Evolutionary conservation across 2,888 invertebrate genomes (phyloP), one percentile per base, ranked within the genome.

Genomic region (Beris morrisii): DNA sequence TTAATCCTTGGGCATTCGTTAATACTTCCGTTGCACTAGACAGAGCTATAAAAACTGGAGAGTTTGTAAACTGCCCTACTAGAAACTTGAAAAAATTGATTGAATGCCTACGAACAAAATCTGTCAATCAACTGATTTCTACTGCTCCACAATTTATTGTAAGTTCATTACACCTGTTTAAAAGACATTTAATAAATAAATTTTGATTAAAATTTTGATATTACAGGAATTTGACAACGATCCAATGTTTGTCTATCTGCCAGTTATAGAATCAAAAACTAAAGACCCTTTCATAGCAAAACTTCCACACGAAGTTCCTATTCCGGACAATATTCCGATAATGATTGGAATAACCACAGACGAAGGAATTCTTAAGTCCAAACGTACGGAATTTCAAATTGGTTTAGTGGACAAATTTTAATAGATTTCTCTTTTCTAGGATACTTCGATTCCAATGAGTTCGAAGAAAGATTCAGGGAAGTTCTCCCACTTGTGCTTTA

Each of bases 231-330:
- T 89, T 88, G 90, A 90, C 74, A 87, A 86, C 71, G 89, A 91
- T 78, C 89, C 91, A 0, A 88, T 90, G 87, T 88, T 91, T 69
- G 88, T 91, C 0, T 92, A 92, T 75, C 88, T 88, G 72, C 91
- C 92, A 0, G 89, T 89, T 0, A 83, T 89, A 0, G 93, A 93
- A 75, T 88, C 87, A 0, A 80, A 85, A 52, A 83, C 86, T 9
- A 83, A 85, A 0, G 88, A 85, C 1, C 89, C 91, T 1, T 91
- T 93, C 75, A 74, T 93, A 5, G 86, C 85, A 0, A 84, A 85
- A 69, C 84, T 85, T 72, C 89, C 91, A 0, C 79, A 86, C 2
- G 70, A 73, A 48, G 73, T 72, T 0, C 79, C 79, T 0, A 77
- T 79, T 69, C 79, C 79, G 5, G 72, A 75, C 48, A 74, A 79